Evolutionary conservation across 2,113 vertebrate genomes (phyloP).

Genomic region (Craseonycteris thonglongyai): DNA sequence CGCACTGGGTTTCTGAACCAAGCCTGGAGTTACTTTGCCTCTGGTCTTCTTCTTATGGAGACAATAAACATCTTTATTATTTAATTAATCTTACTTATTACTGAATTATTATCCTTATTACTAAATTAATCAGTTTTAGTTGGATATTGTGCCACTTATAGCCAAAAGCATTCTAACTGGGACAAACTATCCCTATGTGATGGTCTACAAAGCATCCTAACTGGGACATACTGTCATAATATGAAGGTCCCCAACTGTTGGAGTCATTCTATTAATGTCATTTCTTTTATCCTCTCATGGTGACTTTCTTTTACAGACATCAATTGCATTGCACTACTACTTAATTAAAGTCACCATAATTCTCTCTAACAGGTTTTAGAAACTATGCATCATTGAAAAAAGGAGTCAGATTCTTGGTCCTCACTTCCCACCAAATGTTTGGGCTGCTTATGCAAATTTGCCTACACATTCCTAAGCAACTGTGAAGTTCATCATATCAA

Average conservation of each 20-base stretch:
- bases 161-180: neutral
- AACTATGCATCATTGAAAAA: neutral
- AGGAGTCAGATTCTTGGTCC: neutral
- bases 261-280: neutral
- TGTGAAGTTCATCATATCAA: neutral
- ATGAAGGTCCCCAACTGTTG: neutral
- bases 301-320: neutral
- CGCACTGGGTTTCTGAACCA: neutral
- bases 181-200: neutral
- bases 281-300: neutral
- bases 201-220: neutral
- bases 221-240: neutral
- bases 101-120: neutral
- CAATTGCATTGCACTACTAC: neutral
- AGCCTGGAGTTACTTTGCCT: neutral
- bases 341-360: neutral
- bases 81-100: neutral
- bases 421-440: neutral
- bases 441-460: neutral
- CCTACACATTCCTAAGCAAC: constrained; percentile 5
- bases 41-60: neutral
- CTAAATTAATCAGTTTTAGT: neutral
- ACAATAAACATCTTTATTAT: neutral
- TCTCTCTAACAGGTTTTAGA: neutral
- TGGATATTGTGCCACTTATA: neutral